Percentiles rank a stretch among this genome's conserved stretches.
phyloP scores from a whole-genome alignment of 2,113 vertebrate genomes.

The Andinoacara biseriatus region DNA sequence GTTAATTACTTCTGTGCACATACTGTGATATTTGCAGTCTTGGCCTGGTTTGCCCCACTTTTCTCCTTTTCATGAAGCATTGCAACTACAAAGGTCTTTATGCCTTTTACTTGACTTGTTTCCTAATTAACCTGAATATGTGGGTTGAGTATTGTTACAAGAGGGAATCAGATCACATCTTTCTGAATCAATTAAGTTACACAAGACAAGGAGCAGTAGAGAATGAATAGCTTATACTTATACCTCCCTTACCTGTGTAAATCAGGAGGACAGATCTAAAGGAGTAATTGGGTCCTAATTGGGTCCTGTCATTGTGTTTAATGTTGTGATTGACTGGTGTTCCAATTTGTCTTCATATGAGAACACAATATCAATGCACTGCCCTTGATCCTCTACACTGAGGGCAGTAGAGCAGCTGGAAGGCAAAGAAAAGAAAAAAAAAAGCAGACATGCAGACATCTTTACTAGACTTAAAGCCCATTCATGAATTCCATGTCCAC shows the following conservation, averaged over 20 bases:
- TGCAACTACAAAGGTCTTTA: background rate
- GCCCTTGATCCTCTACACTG: background rate
- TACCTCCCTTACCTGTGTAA: background rate
- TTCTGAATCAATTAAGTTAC: background rate
- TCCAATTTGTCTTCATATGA: background rate
- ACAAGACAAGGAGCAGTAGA: background rate
- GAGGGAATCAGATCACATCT: background rate
- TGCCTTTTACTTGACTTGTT: background rate
- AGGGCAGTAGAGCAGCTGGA: background rate
- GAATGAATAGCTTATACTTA: background rate
- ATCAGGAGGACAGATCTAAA: background rate
- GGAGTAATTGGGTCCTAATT: background rate
- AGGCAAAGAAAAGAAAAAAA: background rate
- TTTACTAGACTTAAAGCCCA: background rate
- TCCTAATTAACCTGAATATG: background rate
- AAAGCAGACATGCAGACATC: background rate
- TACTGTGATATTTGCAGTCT: background rate
- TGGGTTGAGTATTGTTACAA: background rate
- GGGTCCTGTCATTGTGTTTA: background rate
- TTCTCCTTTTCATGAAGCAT: background rate
- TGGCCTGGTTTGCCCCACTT: background rate
- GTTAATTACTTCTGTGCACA: background rate
- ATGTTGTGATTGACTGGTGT: background rate
- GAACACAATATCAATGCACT: background rate
- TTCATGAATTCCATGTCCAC: background rate